A percentile compares a stretch with the other conserved stretches of the same genome.
Evolutionary conservation across 1,140 invertebrate genomes (phyloP).

Genomic region (Drosophila sp.): DNA sequence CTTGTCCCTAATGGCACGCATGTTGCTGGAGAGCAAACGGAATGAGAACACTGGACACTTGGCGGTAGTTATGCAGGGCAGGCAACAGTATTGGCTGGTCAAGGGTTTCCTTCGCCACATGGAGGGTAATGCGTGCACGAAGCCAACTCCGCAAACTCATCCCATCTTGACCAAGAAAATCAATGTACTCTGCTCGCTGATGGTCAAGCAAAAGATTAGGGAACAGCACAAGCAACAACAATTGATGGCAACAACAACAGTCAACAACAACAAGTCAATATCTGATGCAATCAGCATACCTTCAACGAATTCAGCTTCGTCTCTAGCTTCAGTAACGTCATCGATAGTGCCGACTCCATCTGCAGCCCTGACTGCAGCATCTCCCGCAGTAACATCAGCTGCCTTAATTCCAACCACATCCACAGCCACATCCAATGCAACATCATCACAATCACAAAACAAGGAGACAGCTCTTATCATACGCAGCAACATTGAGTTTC

Average conservation of each 20-base stretch:
- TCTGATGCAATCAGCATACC: background rate
- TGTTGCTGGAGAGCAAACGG: constrained; percentile 60
- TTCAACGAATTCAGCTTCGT: background rate
- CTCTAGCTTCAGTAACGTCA: background rate
- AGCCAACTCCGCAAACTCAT: constrained; percentile 76
- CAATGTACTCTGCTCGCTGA: constrained; percentile 70
- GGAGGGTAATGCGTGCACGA: constrained; percentile 67
- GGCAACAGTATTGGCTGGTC: constrained; percentile 74
- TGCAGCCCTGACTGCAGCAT: background rate
- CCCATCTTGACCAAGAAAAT: constrained; percentile 79
- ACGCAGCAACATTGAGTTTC: constrained; percentile 71
- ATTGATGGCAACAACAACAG: background rate
- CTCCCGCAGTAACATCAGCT: background rate
- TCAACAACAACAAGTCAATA: background rate
- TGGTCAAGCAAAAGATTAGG: constrained; percentile 71
- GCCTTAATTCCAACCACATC: background rate
- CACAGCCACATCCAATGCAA: background rate
- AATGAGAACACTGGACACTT: constrained; percentile 61
- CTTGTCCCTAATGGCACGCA: constrained; percentile 63
- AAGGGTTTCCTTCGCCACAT: constrained; percentile 74
- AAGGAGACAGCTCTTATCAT: constrained; percentile 37
- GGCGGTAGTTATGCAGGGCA: constrained; percentile 80
- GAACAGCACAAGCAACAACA: constrained; percentile 51
- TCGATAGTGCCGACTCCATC: background rate
- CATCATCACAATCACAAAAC: background rate